Evolutionary conservation across 1,140 invertebrate genomes (phyloP).

Genomic region (Apis dorsata): DNA sequence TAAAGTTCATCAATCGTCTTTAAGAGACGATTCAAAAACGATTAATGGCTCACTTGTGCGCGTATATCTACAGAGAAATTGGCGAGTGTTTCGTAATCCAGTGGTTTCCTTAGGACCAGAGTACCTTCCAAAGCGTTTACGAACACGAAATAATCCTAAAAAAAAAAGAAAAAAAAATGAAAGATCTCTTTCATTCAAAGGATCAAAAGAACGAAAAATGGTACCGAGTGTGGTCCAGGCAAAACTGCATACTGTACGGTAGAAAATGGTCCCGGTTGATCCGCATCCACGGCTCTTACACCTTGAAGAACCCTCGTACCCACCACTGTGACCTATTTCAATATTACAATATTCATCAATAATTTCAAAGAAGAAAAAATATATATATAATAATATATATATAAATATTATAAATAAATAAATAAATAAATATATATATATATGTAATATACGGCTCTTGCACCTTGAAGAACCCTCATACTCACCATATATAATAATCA

Average conservation of each 20-base stretch:
- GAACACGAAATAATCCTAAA: conserved; percentile 89
- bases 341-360: background rate
- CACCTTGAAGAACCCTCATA: too few relatives aligned
- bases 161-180: background rate
- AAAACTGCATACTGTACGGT: conserved; percentile 92
- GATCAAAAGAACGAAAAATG: conserved; percentile 51
- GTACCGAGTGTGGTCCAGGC: conserved; percentile 87
- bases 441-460: too few relatives aligned
- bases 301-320: conserved; percentile 89
- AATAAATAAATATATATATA: too few relatives aligned
- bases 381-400: too few relatives aligned
- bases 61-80: conserved; percentile 90
- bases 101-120: conserved; percentile 87
- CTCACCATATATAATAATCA: too few relatives aligned
- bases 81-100: conserved; percentile 91
- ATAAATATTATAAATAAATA: too few relatives aligned
- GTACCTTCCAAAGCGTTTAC: conserved; percentile 93
- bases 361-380: background rate
- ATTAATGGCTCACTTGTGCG: conserved; percentile 81
- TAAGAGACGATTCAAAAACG: background rate
- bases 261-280: conserved; percentile 93
- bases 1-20: too few relatives aligned
- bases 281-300: conserved; percentile 89
- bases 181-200: too few relatives aligned
- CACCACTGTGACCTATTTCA: conserved; percentile 85